phyloP scores from a whole-genome alignment of 1,140 invertebrate genomes.

The Pseudomyrmex cubaensis region DNA sequence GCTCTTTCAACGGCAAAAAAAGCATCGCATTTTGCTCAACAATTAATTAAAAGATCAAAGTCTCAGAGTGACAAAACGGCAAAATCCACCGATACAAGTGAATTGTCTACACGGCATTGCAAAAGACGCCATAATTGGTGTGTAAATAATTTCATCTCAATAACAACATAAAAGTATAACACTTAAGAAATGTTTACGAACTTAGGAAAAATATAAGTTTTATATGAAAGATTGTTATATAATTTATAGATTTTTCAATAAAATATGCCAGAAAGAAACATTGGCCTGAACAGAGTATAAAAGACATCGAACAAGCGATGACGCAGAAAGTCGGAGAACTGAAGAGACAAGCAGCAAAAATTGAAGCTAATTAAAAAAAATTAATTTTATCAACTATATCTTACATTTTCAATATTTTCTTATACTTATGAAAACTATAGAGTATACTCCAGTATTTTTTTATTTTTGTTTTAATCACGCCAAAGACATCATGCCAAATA shows the following conservation, averaged over 20 bases:
- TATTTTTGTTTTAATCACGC: too few relatives aligned
- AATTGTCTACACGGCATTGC: background rate
- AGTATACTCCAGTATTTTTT: too few relatives aligned
- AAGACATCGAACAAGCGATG: background rate
- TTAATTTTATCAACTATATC: background rate
- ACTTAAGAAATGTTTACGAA: background rate
- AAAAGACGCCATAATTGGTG: conserved; percentile 6
- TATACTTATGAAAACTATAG: background rate
- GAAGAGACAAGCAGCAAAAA: conserved; percentile 3
- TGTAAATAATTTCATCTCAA: conserved; percentile 19
- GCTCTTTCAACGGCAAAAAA: conserved; percentile 14
- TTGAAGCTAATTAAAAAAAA: conserved; percentile 7
- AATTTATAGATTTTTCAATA: background rate
- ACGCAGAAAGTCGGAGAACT: conserved; percentile 11
- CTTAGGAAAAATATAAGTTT: conserved; percentile 12
- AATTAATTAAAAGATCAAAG: conserved; percentile 18
- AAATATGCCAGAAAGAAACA: background rate
- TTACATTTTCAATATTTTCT: conserved; percentile 1
- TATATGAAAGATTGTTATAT: background rate
- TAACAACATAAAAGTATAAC: conserved; percentile 14
- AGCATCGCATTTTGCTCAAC: background rate
- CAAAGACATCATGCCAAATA: too few relatives aligned
- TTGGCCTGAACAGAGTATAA: conserved; percentile 10
- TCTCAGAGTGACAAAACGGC: background rate
- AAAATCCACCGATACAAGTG: conserved; percentile 2